Base-by-base conservation (phyloP, 2,797 vertebrate species). In the Galagoides demidoff region DNA sequence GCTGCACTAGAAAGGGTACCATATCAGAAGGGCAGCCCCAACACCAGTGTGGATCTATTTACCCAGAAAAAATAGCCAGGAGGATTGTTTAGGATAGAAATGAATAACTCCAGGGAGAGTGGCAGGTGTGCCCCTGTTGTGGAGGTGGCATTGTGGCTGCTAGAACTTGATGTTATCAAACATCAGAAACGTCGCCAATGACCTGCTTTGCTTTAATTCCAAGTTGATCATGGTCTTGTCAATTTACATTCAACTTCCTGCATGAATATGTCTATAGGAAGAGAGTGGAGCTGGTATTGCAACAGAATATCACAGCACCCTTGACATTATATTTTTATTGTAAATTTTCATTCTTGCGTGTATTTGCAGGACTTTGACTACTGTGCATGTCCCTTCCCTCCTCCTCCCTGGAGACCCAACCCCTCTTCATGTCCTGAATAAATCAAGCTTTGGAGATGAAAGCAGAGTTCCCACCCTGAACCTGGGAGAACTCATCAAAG, bases 401-500 rank as follows among this genome's bases (percentile, higher is more conserved):
- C 13, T 64, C 37, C 94, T 93, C 82, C 17, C 37, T 13, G 34
- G 87, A 83, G 52, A 70, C 12, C 2, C 1, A 71, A 3, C 3
- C 45, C 27, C 3, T 97, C 85, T 95, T 79, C 27, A 78, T 64
- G 43, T 83, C n/a, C 31, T 78, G 74, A 66, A 93, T 88, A 95
- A 92, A 96, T 77, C 45, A 68, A 37, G 25, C 59, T 70, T 90
- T 45, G 29, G 49, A 95, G 82, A 90, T 97, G 78, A 95, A 92
- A 96, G 81, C 66, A 64, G 39, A 68, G 45, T 52, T 52, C 82
- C 78, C 79, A 74, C 74, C n/a, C 43, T 23, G 45, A 71, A 66
- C 73, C 68, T 85, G 63, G 74, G 85, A 93, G 92, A 84, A 71
- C 61, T 77, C 94, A 95, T 97, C 94, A 96, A 96, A 97, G 92